Conservation (phyloP, 2,113 vertebrate species). For the Harpagus bidentatus region DNA sequence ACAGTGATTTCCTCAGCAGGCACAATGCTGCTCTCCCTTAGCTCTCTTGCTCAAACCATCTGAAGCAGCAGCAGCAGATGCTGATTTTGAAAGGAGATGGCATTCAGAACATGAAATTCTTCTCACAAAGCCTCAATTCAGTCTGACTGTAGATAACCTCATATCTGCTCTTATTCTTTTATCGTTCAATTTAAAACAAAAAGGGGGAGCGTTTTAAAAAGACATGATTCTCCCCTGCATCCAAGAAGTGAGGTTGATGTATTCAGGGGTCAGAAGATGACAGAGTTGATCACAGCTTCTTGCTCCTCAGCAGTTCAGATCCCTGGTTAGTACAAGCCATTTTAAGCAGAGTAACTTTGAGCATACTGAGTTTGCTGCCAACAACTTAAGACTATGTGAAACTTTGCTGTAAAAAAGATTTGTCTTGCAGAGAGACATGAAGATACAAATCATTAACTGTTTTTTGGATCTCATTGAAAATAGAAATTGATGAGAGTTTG, state of each 20-base stretch:
- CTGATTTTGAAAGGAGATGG: not conserved
- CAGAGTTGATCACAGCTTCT: not conserved
- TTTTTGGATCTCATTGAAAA: not conserved
- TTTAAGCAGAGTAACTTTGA: not conserved
- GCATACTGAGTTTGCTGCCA: not conserved
- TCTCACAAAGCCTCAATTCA: not conserved
- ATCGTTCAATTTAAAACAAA: not conserved
- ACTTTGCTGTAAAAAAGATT: not conserved
- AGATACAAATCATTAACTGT: not conserved
- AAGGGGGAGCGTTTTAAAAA: not conserved
- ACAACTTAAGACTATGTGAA: not conserved
- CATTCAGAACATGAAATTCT: not conserved
- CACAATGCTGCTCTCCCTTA: not conserved
- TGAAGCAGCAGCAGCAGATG: not conserved
- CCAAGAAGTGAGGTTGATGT: not conserved
- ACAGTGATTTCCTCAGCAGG: not conserved
- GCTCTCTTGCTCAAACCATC: not conserved
- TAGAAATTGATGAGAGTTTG: not conserved
- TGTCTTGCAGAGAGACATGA: not conserved
- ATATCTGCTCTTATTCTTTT: not conserved
- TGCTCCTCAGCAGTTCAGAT: not conserved
- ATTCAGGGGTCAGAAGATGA: not conserved
- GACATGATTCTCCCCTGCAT: fast-evolving
- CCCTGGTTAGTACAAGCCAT: not conserved
- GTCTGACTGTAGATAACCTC: not conserved